A percentile compares a stretch with the other conserved stretches of the same genome.
phyloP scores from a whole-genome alignment of 2,113 vertebrate genomes.

The Lepisosteus oculatus region DNA sequence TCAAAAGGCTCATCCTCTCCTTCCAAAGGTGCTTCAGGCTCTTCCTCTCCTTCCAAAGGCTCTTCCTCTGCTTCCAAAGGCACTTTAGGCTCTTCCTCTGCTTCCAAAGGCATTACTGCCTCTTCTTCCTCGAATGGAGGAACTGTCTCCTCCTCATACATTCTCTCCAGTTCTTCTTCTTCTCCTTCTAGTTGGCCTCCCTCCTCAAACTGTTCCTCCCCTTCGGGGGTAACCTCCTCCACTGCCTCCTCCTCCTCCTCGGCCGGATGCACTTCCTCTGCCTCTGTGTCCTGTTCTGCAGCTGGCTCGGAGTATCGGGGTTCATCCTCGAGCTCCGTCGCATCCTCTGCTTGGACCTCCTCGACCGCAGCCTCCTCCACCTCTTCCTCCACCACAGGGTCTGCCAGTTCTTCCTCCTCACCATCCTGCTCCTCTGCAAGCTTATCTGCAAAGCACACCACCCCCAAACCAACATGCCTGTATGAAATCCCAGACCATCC shows the following conservation, averaged over 20 bases:
- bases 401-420: conserved; percentile 20
- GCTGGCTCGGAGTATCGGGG: not conserved
- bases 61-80: not conserved
- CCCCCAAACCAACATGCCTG: too few relatives aligned
- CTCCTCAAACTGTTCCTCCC: conserved; percentile 36
- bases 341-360: not conserved
- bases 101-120: not conserved
- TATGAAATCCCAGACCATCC: too few relatives aligned
- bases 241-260: conserved; percentile 11
- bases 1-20: conserved; percentile 4
- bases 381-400: not conserved
- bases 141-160: conserved; percentile 11
- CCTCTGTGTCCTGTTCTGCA: conserved; percentile 9
- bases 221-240: conserved; percentile 7
- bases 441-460: conserved; percentile 12
- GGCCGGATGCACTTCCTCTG: conserved; percentile 4
- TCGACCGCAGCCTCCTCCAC: not conserved
- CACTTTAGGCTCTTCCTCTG: conserved; percentile 25
- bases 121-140: conserved; percentile 7
- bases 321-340: not conserved
- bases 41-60: not conserved
- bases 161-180: not conserved
- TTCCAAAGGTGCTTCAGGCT: not conserved
- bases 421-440: not conserved
- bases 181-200: conserved; percentile 24